These are phyloP conservation scores for Pimpla rufipes DNA, from an alignment of 2,888 invertebrate genomes.

Conservation along the genomic window DNA sequence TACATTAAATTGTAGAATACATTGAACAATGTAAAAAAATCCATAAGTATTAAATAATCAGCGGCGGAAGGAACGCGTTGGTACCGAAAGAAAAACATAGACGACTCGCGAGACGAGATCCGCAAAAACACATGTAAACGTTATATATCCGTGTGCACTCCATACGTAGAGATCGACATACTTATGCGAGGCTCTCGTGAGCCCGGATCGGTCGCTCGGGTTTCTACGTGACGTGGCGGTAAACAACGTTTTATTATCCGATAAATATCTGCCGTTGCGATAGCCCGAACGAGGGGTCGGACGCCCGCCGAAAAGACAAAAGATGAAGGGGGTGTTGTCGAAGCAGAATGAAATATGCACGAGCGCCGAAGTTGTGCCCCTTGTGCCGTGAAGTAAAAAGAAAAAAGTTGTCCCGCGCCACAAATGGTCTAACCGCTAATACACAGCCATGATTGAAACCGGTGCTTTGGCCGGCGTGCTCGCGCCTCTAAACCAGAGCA, in stretches of 20 bases:
- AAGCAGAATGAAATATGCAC: background rate
- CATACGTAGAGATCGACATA: too few species aligned
- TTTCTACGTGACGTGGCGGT: slow-evolving; percentile 29
- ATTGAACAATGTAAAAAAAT: background rate
- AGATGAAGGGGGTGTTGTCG: background rate
- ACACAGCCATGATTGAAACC: too few species aligned
- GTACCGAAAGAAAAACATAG: background rate
- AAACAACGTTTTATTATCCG: slow-evolving; percentile 54
- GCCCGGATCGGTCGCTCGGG: slow-evolving; percentile 28
- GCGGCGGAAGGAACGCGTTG: background rate
- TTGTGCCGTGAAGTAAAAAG: background rate
- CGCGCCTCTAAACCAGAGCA: too few species aligned
- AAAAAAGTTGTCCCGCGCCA: too few species aligned
- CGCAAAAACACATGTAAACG: background rate
- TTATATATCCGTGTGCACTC: background rate
- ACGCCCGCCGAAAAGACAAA: background rate
- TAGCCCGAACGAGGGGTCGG: background rate
- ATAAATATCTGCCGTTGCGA: slow-evolving; percentile 31
- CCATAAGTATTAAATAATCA: slow-evolving; percentile 4
- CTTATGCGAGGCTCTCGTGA: slow-evolving; percentile 2
- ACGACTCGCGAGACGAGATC: slow-evolving; percentile 6
- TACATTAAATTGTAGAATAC: too few species aligned
- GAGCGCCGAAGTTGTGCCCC: background rate
- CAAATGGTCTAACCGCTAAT: too few species aligned
- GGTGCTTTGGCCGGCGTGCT: too few species aligned